phyloP scores from a whole-genome alignment of 2,888 invertebrate genomes.

The Mimachlamys varia region DNA sequence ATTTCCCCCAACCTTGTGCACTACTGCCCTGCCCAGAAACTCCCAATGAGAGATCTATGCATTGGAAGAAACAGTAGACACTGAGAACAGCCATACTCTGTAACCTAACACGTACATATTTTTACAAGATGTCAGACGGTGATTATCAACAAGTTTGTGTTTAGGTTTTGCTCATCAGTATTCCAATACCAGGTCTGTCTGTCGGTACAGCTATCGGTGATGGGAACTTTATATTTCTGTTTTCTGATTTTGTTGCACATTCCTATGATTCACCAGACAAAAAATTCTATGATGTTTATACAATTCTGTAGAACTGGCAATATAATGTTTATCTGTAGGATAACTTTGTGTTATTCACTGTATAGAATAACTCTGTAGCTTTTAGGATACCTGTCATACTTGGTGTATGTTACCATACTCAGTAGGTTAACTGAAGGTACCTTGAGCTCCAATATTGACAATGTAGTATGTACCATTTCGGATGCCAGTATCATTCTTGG shows the following conservation, averaged over 20 bases:
- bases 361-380: too few relatives aligned
- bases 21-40: neutral
- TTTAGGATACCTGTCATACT: too few relatives aligned
- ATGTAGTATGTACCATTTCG: too few relatives aligned
- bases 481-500: too few relatives aligned
- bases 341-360: too few relatives aligned
- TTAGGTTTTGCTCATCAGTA: neutral
- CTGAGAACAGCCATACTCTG: neutral
- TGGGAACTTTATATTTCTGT: neutral
- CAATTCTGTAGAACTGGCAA: neutral
- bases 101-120: neutral
- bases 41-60: neutral
- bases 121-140: neutral
- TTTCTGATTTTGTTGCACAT: neutral
- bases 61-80: neutral
- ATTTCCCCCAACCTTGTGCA: neutral
- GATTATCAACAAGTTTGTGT: constrained; percentile 7
- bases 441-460: too few relatives aligned
- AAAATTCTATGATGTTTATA: neutral
- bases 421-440: too few relatives aligned
- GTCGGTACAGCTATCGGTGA: neutral
- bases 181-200: neutral
- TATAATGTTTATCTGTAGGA: neutral
- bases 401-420: too few relatives aligned
- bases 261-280: neutral